Conservation (phyloP, 2,113 vertebrate species). For the Ahaetulla prasina region DNA sequence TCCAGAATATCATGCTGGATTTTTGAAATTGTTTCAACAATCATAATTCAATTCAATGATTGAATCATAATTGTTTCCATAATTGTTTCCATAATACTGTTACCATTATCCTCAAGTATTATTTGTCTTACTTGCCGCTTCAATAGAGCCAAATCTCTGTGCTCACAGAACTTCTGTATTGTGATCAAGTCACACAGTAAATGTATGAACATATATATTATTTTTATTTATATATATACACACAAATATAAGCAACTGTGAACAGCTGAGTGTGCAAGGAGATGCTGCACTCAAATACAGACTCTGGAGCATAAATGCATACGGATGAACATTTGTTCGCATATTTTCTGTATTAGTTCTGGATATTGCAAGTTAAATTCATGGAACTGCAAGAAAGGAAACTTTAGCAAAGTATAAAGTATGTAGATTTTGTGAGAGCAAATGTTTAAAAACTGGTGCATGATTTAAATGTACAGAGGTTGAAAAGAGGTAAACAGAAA, state of each 20-base stretch:
- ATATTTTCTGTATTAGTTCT: neutral
- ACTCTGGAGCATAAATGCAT: neutral
- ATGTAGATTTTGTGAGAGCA: neutral
- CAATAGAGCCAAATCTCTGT: neutral
- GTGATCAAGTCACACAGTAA: neutral
- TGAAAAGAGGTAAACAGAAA: neutral
- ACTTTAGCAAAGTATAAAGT: neutral
- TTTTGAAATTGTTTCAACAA: too few relatives aligned
- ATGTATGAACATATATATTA: neutral
- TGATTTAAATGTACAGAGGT: neutral
- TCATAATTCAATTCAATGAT: too few relatives aligned
- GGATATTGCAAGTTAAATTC: neutral
- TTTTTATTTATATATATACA: too few relatives aligned
- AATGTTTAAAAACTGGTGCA: neutral
- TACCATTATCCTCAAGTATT: neutral
- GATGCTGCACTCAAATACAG: neutral
- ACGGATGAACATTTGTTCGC: neutral
- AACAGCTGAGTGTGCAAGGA: neutral
- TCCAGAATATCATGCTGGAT: neutral
- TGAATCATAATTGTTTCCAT: neutral
- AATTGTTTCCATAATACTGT: neutral
- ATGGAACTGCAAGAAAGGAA: neutral
- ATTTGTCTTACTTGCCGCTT: neutral
- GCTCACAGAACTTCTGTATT: neutral
- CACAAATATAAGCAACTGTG: neutral